Evolutionary conservation across 2,888 invertebrate genomes (phyloP).

Genomic region (Quadroppia sp.): DNA sequence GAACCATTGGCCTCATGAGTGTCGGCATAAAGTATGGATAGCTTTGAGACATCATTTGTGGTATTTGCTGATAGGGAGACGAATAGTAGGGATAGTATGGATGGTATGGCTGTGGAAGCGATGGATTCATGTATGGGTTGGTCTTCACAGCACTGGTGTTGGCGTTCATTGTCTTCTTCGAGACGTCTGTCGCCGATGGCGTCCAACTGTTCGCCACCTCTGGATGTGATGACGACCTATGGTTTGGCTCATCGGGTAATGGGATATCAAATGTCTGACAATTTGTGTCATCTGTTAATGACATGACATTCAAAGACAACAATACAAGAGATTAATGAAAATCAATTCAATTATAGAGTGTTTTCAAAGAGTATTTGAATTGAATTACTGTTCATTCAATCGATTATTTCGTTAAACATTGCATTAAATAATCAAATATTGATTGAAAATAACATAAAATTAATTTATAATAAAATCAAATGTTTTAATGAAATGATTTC

Average conservation of each 20-base stretch:
- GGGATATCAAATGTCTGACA: constrained; percentile 22
- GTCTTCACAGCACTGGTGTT: neutral
- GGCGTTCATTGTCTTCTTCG: no score
- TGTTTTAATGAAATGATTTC: neutral
- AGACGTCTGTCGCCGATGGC: neutral
- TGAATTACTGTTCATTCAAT: constrained; percentile 24
- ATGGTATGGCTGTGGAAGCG: neutral
- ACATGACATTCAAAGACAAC: constrained; percentile 20
- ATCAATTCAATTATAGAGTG: neutral
- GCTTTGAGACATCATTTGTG: constrained; percentile 10
- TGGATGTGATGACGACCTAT: neutral
- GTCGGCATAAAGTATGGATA: constrained; percentile 16
- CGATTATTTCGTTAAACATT: constrained; percentile 2
- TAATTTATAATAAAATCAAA: no score
- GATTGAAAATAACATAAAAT: neutral
- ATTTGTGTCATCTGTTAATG: constrained; percentile 24
- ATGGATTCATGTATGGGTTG: neutral
- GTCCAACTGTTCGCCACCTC: neutral
- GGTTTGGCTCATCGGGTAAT: constrained; percentile 8
- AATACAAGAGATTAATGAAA: neutral
- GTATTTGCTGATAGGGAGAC: constrained; percentile 3
- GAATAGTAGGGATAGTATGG: constrained; percentile 7
- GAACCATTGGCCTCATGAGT: neutral
- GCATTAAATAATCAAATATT: neutral
- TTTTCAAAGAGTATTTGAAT: neutral